Evolutionary conservation across 2,113 vertebrate species (phyloP).

Genomic region (Varanus salvator): DNA sequence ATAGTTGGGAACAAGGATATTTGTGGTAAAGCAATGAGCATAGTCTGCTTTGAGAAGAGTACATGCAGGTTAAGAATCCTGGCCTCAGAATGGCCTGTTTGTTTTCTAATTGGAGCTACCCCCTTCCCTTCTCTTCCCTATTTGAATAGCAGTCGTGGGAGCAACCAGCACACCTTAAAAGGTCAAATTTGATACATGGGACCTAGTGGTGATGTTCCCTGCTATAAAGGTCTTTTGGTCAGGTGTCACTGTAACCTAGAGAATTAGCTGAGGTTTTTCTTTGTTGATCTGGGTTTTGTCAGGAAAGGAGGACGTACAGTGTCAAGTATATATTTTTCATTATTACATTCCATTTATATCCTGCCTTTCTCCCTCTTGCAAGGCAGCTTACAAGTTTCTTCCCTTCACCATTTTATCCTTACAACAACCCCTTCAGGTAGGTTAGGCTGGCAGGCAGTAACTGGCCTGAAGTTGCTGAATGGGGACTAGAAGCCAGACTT

Average conservation of each 20-base stretch:
- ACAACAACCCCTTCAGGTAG: no score
- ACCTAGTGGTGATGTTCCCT: neutral
- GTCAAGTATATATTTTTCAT: neutral
- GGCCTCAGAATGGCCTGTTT: neutral
- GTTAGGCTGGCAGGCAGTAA: no score
- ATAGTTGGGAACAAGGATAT: neutral
- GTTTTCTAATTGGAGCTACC: neutral
- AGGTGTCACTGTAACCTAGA: neutral
- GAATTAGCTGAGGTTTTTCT: neutral
- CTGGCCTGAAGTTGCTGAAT: no score
- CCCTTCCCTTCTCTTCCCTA: no score
- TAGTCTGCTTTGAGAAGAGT: no score
- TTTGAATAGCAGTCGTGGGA: neutral
- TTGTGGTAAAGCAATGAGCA: neutral
- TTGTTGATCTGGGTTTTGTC: neutral
- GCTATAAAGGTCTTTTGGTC: neutral
- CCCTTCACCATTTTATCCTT: no score
- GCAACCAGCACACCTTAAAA: neutral
- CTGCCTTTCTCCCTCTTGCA: no score
- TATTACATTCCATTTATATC: no score
- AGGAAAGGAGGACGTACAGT: neutral
- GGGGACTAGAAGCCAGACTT: no score
- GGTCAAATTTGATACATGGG: no score
- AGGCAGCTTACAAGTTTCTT: no score
- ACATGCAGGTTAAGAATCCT: fast-evolving